phyloP scores from a whole-genome alignment of 2,113 vertebrate species.

The Mustela lutreola region DNA sequence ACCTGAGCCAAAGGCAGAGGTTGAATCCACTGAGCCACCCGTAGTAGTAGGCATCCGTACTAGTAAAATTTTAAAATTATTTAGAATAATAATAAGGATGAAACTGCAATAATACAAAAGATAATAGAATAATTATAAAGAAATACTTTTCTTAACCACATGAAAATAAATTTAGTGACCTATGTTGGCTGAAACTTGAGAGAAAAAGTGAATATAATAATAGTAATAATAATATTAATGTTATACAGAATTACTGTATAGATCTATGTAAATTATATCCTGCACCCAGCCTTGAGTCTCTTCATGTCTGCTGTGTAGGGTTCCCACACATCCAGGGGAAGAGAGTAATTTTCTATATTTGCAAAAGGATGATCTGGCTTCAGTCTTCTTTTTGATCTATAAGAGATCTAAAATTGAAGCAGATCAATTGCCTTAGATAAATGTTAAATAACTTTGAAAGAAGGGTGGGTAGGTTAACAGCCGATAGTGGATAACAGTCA shows the following conservation, averaged over 20 bases:
- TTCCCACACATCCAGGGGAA: background rate
- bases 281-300: background rate
- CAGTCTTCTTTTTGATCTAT: background rate
- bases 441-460: background rate
- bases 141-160: background rate
- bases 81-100: background rate
- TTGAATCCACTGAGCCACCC: no score
- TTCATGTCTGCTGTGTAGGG: accelerated
- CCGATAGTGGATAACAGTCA: background rate
- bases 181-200: background rate
- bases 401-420: background rate
- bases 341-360: background rate
- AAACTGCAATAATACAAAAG: background rate
- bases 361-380: background rate
- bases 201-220: background rate
- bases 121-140: background rate
- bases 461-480: background rate
- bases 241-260: background rate
- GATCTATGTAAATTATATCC: background rate
- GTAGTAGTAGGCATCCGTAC: background rate
- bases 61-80: background rate
- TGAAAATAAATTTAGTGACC: background rate
- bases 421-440: background rate
- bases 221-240: background rate
- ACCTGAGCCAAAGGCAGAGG: no score